A percentile compares a stretch with the other conserved stretches of the same genome.
Conservation (phyloP, 2,113 vertebrate species). For the Lutjanus erythropterus region DNA sequence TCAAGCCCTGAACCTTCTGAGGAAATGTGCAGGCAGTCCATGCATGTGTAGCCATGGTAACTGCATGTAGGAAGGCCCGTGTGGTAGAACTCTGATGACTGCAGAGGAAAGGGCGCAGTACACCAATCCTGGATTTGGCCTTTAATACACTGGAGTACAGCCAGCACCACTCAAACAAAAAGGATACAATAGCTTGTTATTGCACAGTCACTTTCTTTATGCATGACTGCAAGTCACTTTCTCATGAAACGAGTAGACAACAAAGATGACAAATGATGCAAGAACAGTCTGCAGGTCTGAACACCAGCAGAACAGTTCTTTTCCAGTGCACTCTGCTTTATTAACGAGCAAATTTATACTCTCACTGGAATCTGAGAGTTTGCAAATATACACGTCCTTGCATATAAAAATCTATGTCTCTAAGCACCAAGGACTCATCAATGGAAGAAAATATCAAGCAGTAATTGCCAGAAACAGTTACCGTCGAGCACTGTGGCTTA, state of each 20-base stretch:
- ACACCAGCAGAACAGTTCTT: not conserved
- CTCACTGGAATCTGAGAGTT: conserved; percentile 2
- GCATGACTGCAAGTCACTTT: not conserved
- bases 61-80: not conserved
- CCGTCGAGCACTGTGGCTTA: not conserved
- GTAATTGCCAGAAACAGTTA: conserved; percentile 21
- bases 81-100: not conserved
- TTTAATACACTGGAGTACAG: not conserved
- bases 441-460: conserved; percentile 8
- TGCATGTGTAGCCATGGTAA: not conserved
- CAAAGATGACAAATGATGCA: conserved; percentile 1
- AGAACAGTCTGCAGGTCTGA: not conserved
- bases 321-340: not conserved
- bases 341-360: not conserved
- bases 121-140: not conserved
- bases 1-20: conserved; percentile 9
- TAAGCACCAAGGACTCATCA: conserved; percentile 9
- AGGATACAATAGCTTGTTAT: not conserved
- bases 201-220: conserved; percentile 4
- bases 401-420: not conserved
- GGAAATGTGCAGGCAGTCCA: not conserved
- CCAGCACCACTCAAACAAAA: not conserved
- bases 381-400: conserved; percentile 15
- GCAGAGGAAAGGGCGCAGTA: not conserved
- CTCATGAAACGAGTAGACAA: not conserved